Evolutionary conservation across 2,888 invertebrate species (phyloP), one percentile per base, ranked within the genome.

Genomic region (Eugnorisma glareosa): DNA sequence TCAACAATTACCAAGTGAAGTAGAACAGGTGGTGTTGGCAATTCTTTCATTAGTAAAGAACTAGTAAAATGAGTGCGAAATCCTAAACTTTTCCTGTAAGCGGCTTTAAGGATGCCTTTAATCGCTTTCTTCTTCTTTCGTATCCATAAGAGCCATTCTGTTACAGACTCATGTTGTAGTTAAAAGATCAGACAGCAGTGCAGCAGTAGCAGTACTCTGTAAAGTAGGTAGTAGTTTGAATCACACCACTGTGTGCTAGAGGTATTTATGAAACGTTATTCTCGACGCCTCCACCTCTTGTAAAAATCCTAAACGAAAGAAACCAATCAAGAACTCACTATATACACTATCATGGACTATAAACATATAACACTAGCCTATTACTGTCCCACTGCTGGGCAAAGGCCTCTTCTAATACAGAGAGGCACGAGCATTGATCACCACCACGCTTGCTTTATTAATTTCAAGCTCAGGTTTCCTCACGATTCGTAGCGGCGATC

Each of bases 1-100:
- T n/a, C n/a, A n/a, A n/a, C 66, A 59, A 80, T 83, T 72, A 63
- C 51, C 24, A 48, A 18, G 24, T 40, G 31, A 66, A 72, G 37
- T 66, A 31, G 66, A 74, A 72, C 63, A 59, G 31, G 43, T 40
- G 45, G 43, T 45, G 21, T 24, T 54, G 15, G 24, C 10, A 43
- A n/a, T 48, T 15, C n/a, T 73, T 61, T 28, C 8, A 43, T 40
- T 48, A 48, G 7, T 5, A 68, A 40, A 54, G 45, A 72, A 18
- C 13, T n/a, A n/a, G 7, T 43, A 13, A 35, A n/a, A 43, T n/a
- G 18, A 21, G 7, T 13, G 8, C 24, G 18, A 70, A 5, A 28
- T 24, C 10, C 28, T 40, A 28, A 45, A 37, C 0, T 31, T 4
- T 11, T n/a, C 4, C 51, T n/a, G 51, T 18, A 31, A 35, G 15